Base-by-base conservation (phyloP, 2,113 vertebrate species). In the Xenopus laevis region DNA sequence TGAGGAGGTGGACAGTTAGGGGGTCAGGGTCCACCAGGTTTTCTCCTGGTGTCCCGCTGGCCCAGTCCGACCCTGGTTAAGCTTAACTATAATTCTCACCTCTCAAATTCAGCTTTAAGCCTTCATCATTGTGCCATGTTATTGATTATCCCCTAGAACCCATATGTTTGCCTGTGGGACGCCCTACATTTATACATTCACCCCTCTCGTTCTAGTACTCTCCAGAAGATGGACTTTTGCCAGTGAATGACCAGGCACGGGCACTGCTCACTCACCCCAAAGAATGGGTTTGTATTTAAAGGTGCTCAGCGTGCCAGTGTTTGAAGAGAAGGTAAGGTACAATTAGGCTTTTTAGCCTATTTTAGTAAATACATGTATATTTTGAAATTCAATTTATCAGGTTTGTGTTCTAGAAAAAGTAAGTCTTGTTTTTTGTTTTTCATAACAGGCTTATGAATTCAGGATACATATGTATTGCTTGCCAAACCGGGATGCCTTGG, bases 221-320 rank as follows among this genome's bases (percentile, higher is more conserved):
- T 86, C 85, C 93, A 75, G 93, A 94, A 85, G 93, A 97, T 87
- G 93, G 92, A 90, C 85, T 95, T 84, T 67, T 92, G 84, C 92
- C 91, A 85, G 80, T 93, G 87, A 90, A 83, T 86, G 93, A 95
- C 89, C 91, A 82, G 3, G 55, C 91, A 87, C 92, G 94, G 88
- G 91, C 90, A 86, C 81, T 95, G 79, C 86, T 90, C 79, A 85
- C 86, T 50, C 89, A 91, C 79, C 87, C 91, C 86, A 95, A 96
- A 94, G 93, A 95, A 90, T 92, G 94, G 93, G 90, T 93, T 92
- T 95, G 89, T 91, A 91, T 95, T 94, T 96, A 93, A 94, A 85
- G 89, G 90, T 81, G 90, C 89, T 73, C 10, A 84, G 88, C 89
- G 88, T 91, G 93, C 89, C 81, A 86, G 53, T 84, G 79, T 83